phyloP scores from a whole-genome alignment of 2,888 invertebrate genomes.

The Eupithecia subumbrata region DNA sequence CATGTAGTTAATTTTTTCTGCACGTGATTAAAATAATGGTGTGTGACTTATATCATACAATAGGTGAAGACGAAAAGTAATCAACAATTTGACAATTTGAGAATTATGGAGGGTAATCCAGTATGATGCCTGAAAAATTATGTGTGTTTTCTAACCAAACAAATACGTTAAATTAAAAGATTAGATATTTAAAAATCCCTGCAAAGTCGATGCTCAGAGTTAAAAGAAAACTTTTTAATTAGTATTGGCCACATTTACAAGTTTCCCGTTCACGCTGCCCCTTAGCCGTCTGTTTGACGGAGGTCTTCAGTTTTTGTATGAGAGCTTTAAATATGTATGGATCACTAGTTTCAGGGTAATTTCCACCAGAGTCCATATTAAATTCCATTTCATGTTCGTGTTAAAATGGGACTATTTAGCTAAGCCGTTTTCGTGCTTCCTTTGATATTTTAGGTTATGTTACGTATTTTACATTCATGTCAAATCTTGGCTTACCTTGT shows the following conservation, averaged over 20 bases:
- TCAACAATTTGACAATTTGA: too few species aligned
- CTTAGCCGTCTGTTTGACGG: constrained; percentile 25
- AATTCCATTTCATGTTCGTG: constrained; percentile 10
- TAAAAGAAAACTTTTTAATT: too few species aligned
- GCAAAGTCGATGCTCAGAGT: too few species aligned
- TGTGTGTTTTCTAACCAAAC: too few species aligned
- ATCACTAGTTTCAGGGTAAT: constrained; percentile 8
- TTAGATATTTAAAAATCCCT: background rate
- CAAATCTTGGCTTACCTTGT: background rate
- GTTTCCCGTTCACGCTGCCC: background rate
- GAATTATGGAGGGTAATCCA: too few species aligned
- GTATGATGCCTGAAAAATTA: too few species aligned
- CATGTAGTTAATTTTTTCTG: too few species aligned
- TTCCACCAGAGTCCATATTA: constrained; percentile 7
- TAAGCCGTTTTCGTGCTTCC: background rate
- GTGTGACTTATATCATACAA: too few species aligned
- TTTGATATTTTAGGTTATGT: constrained; percentile 10
- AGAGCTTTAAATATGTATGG: constrained; percentile 27
- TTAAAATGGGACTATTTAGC: background rate
- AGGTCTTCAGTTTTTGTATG: constrained; percentile 32
- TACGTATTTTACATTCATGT: background rate
- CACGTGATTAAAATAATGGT: too few species aligned
- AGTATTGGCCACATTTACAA: background rate
- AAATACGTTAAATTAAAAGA: background rate
- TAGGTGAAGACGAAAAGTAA: too few species aligned